These are phyloP conservation scores for Bombyx mandarina DNA, from an alignment of 1,140 invertebrate species.

Conservation along the genomic window DNA sequence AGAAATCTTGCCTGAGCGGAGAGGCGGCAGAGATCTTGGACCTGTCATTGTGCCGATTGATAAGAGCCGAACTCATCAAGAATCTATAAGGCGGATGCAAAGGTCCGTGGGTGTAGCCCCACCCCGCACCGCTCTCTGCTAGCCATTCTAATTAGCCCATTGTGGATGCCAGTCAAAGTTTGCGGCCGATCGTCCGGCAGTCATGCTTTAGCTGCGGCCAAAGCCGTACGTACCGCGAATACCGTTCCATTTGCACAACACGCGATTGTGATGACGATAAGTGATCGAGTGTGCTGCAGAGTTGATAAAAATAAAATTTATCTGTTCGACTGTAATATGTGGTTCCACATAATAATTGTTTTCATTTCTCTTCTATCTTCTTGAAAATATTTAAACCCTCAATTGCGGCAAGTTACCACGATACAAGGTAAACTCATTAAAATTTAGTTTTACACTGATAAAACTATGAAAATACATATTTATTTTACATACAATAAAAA, in stretches of 20 bases:
- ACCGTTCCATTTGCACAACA: slow-evolving; percentile 18
- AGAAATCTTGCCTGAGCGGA: too few relatives aligned
- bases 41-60: slow-evolving; percentile 16
- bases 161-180: slow-evolving; percentile 59
- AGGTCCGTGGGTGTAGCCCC: slow-evolving; percentile 60
- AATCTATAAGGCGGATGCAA: slow-evolving; percentile 59
- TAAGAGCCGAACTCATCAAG: slow-evolving; percentile 37
- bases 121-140: slow-evolving; percentile 41
- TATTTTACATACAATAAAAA: neutral
- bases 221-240: slow-evolving; percentile 31
- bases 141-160: slow-evolving; percentile 69
- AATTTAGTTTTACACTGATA: slow-evolving; percentile 44
- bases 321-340: neutral
- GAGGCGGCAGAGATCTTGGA: too few relatives aligned
- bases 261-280: slow-evolving; percentile 55
- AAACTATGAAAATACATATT: slow-evolving; percentile 28
- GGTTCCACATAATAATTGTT: too few relatives aligned
- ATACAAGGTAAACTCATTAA: slow-evolving; percentile 59
- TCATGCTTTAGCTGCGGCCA: slow-evolving; percentile 44
- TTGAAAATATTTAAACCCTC: too few relatives aligned
- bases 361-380: too few relatives aligned
- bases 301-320: slow-evolving; percentile 37
- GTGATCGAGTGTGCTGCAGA: slow-evolving; percentile 47
- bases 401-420: slow-evolving; percentile 18
- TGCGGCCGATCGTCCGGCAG: slow-evolving; percentile 49